phyloP scores from a whole-genome alignment of 2,113 vertebrate species.

The Rhynchopsitta pachyrhyncha region DNA sequence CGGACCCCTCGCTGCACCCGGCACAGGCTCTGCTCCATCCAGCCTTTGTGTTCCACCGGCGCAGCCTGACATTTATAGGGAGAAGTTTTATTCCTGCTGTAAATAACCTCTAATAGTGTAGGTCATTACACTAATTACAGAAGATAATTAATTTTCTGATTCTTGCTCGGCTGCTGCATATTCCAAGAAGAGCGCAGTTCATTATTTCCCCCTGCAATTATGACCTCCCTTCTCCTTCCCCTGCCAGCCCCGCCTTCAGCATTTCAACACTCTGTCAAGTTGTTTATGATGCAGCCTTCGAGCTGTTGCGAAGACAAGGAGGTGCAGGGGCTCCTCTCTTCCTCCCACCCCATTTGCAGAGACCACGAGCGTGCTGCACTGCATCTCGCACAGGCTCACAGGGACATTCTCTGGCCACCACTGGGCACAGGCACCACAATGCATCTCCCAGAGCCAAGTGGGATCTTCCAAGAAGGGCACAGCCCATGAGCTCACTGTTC shows the following conservation, averaged over 20 bases:
- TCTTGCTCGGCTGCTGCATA: constrained; percentile 56
- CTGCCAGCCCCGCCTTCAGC: constrained; percentile 33
- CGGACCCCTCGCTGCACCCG: neutral
- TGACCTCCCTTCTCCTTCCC: constrained; percentile 18
- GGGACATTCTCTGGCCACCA: accelerated
- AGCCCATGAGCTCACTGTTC: neutral
- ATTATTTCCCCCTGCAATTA: constrained; percentile 39
- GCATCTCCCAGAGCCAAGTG: accelerated
- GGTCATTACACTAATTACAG: constrained; percentile 77
- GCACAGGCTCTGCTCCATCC: neutral
- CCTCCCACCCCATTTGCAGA: neutral
- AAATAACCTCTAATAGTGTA: constrained; percentile 75
- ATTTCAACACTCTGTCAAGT: constrained; percentile 30
- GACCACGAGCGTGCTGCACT: neutral
- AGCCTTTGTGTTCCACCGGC: neutral
- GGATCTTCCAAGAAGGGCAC: neutral
- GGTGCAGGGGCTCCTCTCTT: neutral
- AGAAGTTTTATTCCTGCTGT: constrained; percentile 74
- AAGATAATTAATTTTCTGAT: constrained; percentile 76
- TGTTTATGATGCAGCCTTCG: constrained; percentile 30
- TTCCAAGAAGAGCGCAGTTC: constrained; percentile 60
- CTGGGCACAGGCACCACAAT: neutral
- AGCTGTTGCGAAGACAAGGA: neutral
- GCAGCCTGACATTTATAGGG: constrained; percentile 60
- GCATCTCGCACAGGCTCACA: neutral